Conservation (phyloP, 2,888 invertebrate species). For the Sturmia bella region DNA sequence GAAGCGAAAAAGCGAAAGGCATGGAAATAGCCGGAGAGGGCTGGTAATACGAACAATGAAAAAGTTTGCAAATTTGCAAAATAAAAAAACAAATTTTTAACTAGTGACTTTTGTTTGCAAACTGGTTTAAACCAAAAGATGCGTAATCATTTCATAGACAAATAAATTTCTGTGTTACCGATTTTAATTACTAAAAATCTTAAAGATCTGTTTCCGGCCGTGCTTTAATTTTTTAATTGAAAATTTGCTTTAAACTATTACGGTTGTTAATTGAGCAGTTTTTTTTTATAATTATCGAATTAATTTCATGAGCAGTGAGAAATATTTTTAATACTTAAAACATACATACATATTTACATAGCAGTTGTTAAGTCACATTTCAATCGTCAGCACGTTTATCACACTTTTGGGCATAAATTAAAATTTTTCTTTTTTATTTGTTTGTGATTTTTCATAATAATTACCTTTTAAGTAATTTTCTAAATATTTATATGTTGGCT, state of each 20-base stretch:
- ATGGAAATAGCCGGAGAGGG: not conserved
- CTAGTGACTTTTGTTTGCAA: not conserved
- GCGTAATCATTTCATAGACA: constrained; percentile 19
- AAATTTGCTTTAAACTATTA: not conserved
- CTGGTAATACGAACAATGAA: not conserved
- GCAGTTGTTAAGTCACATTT: no score
- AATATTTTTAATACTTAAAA: no score
- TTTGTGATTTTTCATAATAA: constrained; percentile 17
- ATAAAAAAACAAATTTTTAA: not conserved
- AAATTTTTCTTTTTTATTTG: constrained; percentile 7
- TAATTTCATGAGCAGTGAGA: no score
- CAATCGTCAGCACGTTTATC: constrained; percentile 45
- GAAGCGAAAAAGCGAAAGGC: not conserved
- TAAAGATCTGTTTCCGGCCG: constrained; percentile 53
- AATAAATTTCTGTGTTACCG: not conserved
- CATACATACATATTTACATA: no score
- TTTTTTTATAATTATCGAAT: constrained; percentile 2
- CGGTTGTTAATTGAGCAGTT: constrained; percentile 19
- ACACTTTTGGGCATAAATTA: constrained; percentile 35
- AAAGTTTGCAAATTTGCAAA: constrained; percentile 8
- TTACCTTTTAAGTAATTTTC: not conserved
- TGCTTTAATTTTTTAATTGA: constrained; percentile 22
- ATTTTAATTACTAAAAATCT: constrained; percentile 24
- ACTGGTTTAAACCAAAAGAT: constrained; percentile 11
- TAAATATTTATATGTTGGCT: no score